These are phyloP conservation scores for Leptopilina clavipes DNA, from an alignment of 1,140 invertebrate genomes.

Conservation along the genomic window DNA sequence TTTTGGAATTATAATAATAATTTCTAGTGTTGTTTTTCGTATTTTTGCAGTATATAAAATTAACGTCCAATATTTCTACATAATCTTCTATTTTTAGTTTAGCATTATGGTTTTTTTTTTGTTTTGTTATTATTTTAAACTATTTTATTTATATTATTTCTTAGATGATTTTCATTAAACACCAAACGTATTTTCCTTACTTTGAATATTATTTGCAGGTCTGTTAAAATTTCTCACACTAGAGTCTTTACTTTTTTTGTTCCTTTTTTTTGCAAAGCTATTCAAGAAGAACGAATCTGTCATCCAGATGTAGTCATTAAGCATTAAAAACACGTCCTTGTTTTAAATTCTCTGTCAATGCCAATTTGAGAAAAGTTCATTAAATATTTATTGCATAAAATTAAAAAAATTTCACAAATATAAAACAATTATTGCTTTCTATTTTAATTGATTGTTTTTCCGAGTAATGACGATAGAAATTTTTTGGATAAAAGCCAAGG, in stretches of 20 bases:
- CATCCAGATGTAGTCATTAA: constrained; percentile 21
- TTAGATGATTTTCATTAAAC: too few relatives aligned
- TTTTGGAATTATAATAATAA: constrained; percentile 2
- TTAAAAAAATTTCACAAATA: neutral
- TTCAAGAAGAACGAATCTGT: constrained; percentile 28
- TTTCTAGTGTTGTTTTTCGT: neutral
- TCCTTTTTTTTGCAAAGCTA: constrained; percentile 2
- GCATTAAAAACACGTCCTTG: neutral
- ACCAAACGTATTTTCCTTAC: too few relatives aligned
- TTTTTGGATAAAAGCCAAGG: too few relatives aligned
- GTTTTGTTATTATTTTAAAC: too few relatives aligned
- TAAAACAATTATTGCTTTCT: too few relatives aligned
- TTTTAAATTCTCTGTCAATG: constrained; percentile 17
- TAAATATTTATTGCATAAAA: neutral
- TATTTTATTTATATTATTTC: too few relatives aligned
- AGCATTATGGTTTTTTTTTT: too few relatives aligned
- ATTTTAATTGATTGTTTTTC: too few relatives aligned
- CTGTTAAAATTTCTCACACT: neutral
- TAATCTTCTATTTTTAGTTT: too few relatives aligned
- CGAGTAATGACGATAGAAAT: too few relatives aligned
- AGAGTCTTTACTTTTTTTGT: neutral
- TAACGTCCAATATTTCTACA: too few relatives aligned
- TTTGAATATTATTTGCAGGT: neutral
- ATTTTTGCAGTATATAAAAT: neutral
- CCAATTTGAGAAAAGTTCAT: neutral